Evolutionary conservation across 1,140 invertebrate genomes (phyloP).

Genomic region (Nephila pilipes): DNA sequence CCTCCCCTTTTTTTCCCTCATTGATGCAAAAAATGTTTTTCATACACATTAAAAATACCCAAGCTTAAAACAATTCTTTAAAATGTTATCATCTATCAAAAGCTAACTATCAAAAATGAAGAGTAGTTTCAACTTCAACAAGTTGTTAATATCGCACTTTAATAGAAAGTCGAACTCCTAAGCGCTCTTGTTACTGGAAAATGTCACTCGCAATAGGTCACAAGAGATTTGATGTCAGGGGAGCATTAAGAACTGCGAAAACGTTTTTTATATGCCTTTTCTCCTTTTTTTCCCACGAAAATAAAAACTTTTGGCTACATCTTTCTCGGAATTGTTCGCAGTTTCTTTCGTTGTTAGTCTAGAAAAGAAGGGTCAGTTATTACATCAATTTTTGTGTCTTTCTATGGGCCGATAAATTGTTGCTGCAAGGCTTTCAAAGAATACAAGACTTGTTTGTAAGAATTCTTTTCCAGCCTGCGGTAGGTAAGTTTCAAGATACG

Average conservation of each 20-base stretch:
- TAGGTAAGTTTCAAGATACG: too few relatives aligned
- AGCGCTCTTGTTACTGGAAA: not conserved
- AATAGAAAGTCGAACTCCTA: not conserved
- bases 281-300: not conserved
- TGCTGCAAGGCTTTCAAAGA: not conserved
- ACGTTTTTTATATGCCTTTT: not conserved
- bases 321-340: conserved; percentile 2
- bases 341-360: not conserved
- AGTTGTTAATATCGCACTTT: not conserved
- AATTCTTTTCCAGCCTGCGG: too few relatives aligned
- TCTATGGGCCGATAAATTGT: not conserved
- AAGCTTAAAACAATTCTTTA: too few relatives aligned
- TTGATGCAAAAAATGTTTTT: too few relatives aligned
- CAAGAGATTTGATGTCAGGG: not conserved
- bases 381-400: not conserved
- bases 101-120: not conserved
- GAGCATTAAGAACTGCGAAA: not conserved
- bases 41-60: too few relatives aligned
- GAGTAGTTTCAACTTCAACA: not conserved
- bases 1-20: too few relatives aligned
- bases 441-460: not conserved
- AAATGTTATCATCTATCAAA: not conserved
- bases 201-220: conserved; percentile 10
- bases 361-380: not conserved
- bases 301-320: not conserved